Evolutionary conservation across 2,113 vertebrate species (phyloP), one percentile per base, ranked within the genome.

Genomic region (Dromaius novaehollandiae): DNA sequence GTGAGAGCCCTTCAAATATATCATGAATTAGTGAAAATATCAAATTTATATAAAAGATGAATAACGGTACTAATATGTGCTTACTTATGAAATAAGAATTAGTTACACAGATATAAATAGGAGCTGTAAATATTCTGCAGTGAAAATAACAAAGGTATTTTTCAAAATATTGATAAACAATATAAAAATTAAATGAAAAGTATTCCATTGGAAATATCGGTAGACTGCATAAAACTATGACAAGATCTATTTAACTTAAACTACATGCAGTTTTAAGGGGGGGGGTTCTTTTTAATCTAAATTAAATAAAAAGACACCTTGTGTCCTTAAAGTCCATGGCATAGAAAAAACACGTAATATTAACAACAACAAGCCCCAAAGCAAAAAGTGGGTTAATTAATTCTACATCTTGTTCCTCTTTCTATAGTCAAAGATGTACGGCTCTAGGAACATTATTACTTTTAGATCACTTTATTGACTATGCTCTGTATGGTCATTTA

Each of bases 391-490:
- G 81, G 80, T 88, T 97, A 98, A 98, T 98, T 97, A 98, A 97
- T 97, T 96, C 94, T 96, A 90, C 78, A 97, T 97, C 95, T 92
- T 96, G 84, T 93, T 96, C 96, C 68, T 91, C 85, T 94, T 97
- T 88, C 55, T 94, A 36, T 22, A 95, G 94, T 80, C 66, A 91
- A 98, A 98, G 97, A 98, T 97, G 95, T 65, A 92, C 95, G 88
- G 94, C 93, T 98, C 96, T 96, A 92, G 42, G 82, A 97, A 96
- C 89, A 98, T 98, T 98, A 98, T 96, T 98, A 98, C 98, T 98
- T 98, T 98, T 98, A 98, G 98, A 99, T 98, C 98, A 98, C 97
- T 98, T 97, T 98, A 99, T 98, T 98, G 98, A 98, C 98, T 98
- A 97, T 97, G 98, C 98, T 99, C 98, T 97, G 97, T 96, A 96